Conservation (phyloP, 1,140 invertebrate genomes). For the Mylabris phalerata region DNA sequence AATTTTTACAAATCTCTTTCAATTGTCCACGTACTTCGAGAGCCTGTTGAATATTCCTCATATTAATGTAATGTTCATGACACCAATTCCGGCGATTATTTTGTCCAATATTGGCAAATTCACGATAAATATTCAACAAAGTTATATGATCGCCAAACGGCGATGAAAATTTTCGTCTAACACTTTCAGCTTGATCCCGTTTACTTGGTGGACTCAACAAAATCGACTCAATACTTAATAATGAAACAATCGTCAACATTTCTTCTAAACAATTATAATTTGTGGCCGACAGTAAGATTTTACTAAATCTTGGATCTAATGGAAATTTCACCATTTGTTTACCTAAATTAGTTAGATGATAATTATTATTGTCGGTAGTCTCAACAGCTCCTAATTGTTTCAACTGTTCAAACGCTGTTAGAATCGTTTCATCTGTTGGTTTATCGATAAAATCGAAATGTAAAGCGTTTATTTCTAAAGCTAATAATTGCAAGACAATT, state of each 20-base stretch:
- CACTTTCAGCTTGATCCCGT: constrained; percentile 58
- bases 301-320: constrained; percentile 83
- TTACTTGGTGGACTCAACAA: constrained; percentile 52
- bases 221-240: constrained; percentile 53
- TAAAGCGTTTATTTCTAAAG: constrained; percentile 72
- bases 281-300: constrained; percentile 70
- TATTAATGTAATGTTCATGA: constrained; percentile 81
- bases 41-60: constrained; percentile 78
- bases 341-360: constrained; percentile 68
- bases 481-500: constrained; percentile 65
- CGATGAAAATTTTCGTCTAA: constrained; percentile 75
- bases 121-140: constrained; percentile 81
- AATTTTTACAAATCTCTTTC: constrained; percentile 63
- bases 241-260: constrained; percentile 55
- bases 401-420: constrained; percentile 61
- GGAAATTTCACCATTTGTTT: constrained; percentile 86
- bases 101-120: constrained; percentile 63
- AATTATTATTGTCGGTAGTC: constrained; percentile 43
- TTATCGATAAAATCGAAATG: constrained; percentile 90
- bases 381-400: constrained; percentile 69
- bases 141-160: constrained; percentile 90
- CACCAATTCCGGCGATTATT: constrained; percentile 80
- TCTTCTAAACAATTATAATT: constrained; percentile 81
- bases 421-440: constrained; percentile 64
- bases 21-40: constrained; percentile 78